Evolutionary conservation across 2,113 vertebrate genomes (phyloP).

Genomic region (Paralichthys olivaceus): DNA sequence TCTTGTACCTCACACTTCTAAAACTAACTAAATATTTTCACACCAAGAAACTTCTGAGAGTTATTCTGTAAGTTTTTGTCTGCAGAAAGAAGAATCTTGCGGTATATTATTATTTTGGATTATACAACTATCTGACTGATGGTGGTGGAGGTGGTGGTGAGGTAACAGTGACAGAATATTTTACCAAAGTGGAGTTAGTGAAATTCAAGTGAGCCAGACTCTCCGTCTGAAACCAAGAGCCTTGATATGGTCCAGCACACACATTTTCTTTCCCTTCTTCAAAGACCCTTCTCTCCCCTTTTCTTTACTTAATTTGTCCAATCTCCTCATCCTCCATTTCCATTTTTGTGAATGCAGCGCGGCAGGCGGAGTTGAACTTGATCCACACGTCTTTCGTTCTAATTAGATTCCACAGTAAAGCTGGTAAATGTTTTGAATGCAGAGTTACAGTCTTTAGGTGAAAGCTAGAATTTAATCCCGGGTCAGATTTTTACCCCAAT

Average conservation of each 20-base stretch:
- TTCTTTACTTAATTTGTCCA: constrained; percentile 36
- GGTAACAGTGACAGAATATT: constrained; percentile 18
- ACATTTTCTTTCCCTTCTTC: constrained; percentile 37
- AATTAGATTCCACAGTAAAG: constrained; percentile 56
- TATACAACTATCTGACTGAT: constrained; percentile 3
- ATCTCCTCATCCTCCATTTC: constrained; percentile 41
- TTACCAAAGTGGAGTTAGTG: constrained; percentile 2
- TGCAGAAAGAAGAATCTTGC: background rate
- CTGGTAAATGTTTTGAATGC: constrained; percentile 42
- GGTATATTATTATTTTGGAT: background rate
- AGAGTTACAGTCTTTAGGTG: constrained; percentile 11
- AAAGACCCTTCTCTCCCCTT: constrained; percentile 29
- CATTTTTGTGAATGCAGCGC: constrained; percentile 44
- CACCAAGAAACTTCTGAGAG: constrained; percentile 2
- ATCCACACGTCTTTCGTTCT: constrained; percentile 45
- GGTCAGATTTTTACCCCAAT: constrained; percentile 26
- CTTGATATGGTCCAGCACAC: constrained; percentile 55
- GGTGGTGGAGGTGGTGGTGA: background rate
- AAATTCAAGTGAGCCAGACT: constrained; percentile 36
- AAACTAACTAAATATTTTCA: background rate
- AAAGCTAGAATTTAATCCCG: constrained; percentile 38
- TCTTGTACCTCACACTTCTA: background rate
- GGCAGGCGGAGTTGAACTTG: constrained; percentile 27
- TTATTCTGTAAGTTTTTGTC: constrained; percentile 11
- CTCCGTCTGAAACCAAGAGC: constrained; percentile 35